Evolutionary conservation across 1,140 invertebrate species (phyloP).

Genomic region (Polypedilum pembai): DNA sequence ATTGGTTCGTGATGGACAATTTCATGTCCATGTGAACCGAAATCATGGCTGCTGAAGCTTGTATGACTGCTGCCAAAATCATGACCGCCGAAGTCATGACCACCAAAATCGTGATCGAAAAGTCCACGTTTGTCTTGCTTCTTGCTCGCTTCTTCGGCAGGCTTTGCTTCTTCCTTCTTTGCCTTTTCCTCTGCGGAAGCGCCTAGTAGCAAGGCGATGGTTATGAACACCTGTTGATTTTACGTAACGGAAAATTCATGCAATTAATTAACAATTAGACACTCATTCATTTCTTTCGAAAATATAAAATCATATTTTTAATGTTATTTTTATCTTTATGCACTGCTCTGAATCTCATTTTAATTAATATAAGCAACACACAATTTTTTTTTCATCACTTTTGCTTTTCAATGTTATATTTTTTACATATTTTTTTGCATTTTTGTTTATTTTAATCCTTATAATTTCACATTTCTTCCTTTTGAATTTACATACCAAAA

Average conservation of each 20-base stretch:
- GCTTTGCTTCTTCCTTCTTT: conserved; percentile 45
- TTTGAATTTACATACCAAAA: conserved; percentile 20
- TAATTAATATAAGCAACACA: neutral
- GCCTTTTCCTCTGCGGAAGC: conserved; percentile 45
- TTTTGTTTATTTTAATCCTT: neutral
- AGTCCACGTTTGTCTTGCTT: conserved; percentile 60
- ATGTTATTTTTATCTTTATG: neutral
- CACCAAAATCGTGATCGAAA: conserved; percentile 46
- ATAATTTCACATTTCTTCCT: neutral
- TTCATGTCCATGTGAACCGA: conserved; percentile 33
- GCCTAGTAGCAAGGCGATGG: conserved; percentile 12
- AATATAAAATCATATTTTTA: no score
- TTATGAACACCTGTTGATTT: neutral
- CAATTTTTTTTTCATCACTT: neutral
- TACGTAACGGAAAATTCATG: neutral
- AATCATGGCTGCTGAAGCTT: conserved; percentile 38
- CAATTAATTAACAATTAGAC: neutral
- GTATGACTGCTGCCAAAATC: conserved; percentile 34
- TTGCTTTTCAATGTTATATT: neutral
- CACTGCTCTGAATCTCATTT: neutral
- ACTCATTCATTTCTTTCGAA: neutral
- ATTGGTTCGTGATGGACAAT: conserved; percentile 32
- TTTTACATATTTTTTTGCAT: neutral
- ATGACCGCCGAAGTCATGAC: conserved; percentile 41
- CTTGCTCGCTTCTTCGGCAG: conserved; percentile 45